These are phyloP conservation scores for Lontra canadensis DNA, from an alignment of 2,113 vertebrate species.

Conservation along the genomic window DNA sequence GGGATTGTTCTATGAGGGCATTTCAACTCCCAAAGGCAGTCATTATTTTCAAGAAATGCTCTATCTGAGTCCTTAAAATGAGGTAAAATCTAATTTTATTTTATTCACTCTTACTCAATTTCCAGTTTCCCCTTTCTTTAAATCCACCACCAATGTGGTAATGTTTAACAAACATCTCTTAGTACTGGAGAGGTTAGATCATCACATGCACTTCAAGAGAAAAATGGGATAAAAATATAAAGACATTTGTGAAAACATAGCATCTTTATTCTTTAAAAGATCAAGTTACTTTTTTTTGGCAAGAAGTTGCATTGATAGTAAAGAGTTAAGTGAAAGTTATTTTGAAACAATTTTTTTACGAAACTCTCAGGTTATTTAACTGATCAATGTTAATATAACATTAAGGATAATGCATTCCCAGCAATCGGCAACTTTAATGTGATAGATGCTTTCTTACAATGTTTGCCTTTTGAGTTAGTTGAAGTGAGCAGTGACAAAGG, in stretches of 20 bases:
- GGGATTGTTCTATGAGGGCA: not conserved
- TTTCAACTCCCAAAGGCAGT: not conserved
- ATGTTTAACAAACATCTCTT: not conserved
- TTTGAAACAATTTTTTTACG: not conserved
- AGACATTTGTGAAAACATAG: not conserved
- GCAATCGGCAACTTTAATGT: slow-evolving; percentile 23
- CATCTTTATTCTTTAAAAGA: not conserved
- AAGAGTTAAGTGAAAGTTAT: slow-evolving; percentile 36
- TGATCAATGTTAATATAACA: not conserved
- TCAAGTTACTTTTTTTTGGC: not conserved
- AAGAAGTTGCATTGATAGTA: not conserved
- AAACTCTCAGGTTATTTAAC: not conserved
- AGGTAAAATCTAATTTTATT: slow-evolving; percentile 7
- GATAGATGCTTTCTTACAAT: not conserved
- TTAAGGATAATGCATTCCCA: not conserved
- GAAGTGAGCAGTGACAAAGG: not conserved
- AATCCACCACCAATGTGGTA: not conserved
- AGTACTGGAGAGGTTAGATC: not conserved
- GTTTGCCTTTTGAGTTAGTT: not conserved
- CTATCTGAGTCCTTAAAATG: not conserved
- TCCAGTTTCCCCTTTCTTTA: slow-evolving; percentile 47
- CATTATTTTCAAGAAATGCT: slow-evolving; percentile 45
- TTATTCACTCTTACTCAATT: slow-evolving; percentile 34
- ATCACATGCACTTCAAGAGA: not conserved
- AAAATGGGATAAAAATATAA: not conserved